Evolutionary conservation across 2,113 vertebrate species (phyloP).

Genomic region (Pomatostomus ruficeps): DNA sequence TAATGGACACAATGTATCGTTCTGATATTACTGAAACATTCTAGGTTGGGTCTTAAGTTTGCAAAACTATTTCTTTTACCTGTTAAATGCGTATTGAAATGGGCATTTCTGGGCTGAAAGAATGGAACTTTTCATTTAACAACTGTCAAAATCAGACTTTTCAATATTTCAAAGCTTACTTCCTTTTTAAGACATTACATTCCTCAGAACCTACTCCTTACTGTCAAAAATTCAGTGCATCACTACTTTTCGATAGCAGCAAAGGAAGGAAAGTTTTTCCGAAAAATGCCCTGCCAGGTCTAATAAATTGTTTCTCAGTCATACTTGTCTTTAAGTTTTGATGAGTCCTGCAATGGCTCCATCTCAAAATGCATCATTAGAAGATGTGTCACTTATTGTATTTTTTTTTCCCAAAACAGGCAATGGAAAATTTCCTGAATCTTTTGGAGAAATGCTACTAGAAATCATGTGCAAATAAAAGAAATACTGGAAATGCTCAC

Average conservation of each 20-base stretch:
- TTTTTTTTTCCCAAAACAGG: not conserved
- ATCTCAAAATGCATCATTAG: not conserved
- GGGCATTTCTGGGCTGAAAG: not conserved
- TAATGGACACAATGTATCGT: not conserved
- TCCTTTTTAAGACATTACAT: not conserved
- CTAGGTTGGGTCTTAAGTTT: not conserved
- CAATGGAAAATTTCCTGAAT: not conserved
- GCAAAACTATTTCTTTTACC: not conserved
- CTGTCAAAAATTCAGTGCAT: conserved; percentile 42
- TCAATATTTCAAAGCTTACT: conserved; percentile 10
- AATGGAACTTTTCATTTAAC: not conserved
- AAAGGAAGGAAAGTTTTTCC: not conserved
- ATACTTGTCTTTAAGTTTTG: not conserved
- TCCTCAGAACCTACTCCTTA: not conserved
- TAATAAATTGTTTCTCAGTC: not conserved
- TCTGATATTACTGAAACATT: not conserved
- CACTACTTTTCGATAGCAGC: not conserved
- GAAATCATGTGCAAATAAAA: not conserved
- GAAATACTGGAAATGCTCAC: conserved; percentile 14
- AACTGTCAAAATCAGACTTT: conserved; percentile 32
- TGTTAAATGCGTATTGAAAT: not conserved
- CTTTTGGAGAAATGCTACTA: not conserved
- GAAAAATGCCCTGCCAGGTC: not conserved
- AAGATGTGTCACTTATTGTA: not conserved
- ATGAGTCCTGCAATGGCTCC: not conserved